phyloP scores from a whole-genome alignment of 2,888 invertebrate genomes.

The Metalampra italica region DNA sequence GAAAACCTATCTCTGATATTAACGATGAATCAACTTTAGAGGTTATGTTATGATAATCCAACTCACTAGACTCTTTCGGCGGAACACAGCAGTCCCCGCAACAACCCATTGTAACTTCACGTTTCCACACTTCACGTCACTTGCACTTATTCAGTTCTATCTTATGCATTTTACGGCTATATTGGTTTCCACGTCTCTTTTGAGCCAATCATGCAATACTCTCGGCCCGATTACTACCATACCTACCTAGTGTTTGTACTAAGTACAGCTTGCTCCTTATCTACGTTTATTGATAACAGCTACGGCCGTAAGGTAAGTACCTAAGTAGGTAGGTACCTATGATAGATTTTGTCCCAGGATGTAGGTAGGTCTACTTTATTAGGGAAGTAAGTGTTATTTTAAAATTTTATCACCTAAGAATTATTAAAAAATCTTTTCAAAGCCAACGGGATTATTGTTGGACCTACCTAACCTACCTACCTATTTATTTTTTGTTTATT shows the following conservation, averaged over 20 bases:
- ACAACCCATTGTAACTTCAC: conserved; percentile 42
- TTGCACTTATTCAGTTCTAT: background rate
- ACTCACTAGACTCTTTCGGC: conserved; percentile 64
- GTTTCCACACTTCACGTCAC: background rate
- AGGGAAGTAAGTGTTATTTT: too few species aligned
- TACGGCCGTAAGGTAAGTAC: too few species aligned
- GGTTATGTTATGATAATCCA: conserved; percentile 1
- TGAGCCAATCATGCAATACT: background rate
- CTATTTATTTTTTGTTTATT: too few species aligned
- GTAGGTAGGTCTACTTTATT: too few species aligned
- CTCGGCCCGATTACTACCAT: background rate
- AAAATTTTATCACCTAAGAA: too few species aligned
- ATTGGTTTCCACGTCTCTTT: background rate
- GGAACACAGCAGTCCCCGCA: conserved; percentile 52
- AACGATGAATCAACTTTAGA: background rate
- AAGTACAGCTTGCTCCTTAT: background rate
- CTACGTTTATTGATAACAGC: background rate
- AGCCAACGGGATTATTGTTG: too few species aligned
- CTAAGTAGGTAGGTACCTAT: too few species aligned
- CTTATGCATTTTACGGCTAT: background rate
- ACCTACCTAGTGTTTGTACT: too few species aligned
- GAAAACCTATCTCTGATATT: too few species aligned
- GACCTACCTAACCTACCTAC: too few species aligned
- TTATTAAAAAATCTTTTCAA: too few species aligned
- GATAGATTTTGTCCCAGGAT: too few species aligned